These are phyloP conservation scores for Notiomystis cincta DNA, from an alignment of 2,113 vertebrate species.

Conservation along the genomic window DNA sequence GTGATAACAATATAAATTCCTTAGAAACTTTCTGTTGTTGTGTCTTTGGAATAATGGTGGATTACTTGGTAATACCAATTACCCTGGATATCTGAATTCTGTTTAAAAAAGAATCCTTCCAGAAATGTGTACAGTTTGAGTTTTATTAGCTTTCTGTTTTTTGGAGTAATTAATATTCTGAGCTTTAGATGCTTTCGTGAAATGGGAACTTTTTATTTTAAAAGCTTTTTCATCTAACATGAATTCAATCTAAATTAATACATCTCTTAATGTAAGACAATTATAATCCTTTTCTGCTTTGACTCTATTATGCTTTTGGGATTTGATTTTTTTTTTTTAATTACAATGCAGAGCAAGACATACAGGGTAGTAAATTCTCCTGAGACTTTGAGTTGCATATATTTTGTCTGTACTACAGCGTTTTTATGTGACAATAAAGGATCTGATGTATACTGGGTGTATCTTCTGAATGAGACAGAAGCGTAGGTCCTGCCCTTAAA, in stretches of 20 bases:
- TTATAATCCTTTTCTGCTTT: background rate
- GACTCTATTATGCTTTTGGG: background rate
- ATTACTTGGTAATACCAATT: background rate
- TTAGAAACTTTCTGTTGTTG: background rate
- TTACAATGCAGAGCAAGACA: background rate
- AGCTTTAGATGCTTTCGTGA: background rate
- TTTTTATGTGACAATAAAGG: background rate
- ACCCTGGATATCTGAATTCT: background rate
- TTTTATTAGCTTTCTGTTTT: background rate
- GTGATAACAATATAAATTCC: background rate
- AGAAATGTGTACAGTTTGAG: background rate
- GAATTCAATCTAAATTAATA: background rate
- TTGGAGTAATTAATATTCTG: background rate
- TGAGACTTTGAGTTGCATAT: background rate
- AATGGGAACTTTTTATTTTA: background rate
- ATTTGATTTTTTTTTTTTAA: background rate
- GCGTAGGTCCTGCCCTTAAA: background rate
- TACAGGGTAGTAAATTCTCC: background rate
- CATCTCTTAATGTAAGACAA: background rate
- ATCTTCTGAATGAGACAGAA: background rate
- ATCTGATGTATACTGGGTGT: background rate
- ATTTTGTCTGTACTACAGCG: background rate
- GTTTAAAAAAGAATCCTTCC: background rate
- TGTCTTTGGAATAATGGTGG: background rate
- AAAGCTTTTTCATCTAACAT: background rate